A percentile compares a stretch with the other conserved stretches of the same genome.
Evolutionary conservation across 2,113 vertebrate species (phyloP).

Genomic region (Chamaea fasciata): DNA sequence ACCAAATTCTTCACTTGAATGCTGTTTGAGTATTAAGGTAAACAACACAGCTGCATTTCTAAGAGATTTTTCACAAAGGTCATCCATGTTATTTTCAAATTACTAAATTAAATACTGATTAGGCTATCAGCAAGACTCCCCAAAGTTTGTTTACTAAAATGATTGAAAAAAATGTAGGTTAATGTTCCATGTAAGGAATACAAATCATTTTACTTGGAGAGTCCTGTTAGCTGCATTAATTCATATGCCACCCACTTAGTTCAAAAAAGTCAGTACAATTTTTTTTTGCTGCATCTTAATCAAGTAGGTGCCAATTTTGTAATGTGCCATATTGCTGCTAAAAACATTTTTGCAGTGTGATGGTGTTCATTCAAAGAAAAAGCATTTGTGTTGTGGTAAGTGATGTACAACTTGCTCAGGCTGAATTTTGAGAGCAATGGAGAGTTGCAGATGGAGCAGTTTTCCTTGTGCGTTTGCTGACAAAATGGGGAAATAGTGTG

Average conservation of each 20-base stretch:
- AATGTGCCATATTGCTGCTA: background rate
- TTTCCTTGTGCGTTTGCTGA: background rate
- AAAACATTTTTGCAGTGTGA: background rate
- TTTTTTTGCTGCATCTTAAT: background rate
- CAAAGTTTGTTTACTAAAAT: background rate
- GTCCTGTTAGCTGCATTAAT: background rate
- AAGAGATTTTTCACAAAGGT: background rate
- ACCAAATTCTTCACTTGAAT: background rate
- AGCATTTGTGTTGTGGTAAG: background rate
- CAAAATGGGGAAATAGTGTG: background rate
- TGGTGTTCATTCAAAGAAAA: background rate
- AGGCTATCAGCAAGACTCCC: background rate
- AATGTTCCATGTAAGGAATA: background rate
- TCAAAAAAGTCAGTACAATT: background rate
- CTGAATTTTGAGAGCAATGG: background rate
- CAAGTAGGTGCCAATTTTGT: background rate
- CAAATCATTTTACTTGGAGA: background rate
- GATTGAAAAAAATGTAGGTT: background rate
- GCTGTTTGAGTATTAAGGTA: background rate
- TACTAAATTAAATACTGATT: background rate
- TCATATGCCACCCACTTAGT: background rate
- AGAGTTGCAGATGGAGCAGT: background rate
- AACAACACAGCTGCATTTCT: background rate
- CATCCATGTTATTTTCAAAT: background rate
- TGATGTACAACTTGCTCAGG: background rate